These are phyloP conservation scores for Drosophila funebris DNA, from an alignment of 1,140 invertebrate species.

Conservation along the genomic window DNA sequence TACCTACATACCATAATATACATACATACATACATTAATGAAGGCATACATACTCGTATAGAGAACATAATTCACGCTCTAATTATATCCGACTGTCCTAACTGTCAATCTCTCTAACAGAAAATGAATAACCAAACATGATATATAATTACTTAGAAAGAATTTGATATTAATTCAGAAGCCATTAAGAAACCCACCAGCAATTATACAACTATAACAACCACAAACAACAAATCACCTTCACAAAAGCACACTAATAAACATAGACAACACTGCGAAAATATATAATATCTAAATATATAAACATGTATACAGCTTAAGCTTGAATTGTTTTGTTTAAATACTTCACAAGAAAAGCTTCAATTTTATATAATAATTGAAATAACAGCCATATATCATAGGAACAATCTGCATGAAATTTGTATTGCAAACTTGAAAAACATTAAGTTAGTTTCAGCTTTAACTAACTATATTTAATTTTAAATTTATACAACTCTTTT, in stretches of 20 bases:
- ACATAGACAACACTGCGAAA: not conserved
- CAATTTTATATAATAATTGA: too few relatives aligned
- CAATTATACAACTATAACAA: too few relatives aligned
- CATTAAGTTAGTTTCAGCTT: not conserved
- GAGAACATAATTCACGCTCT: slow-evolving; percentile 5
- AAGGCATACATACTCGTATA: slow-evolving; percentile 10
- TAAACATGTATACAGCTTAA: too few relatives aligned
- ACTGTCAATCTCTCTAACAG: slow-evolving; percentile 11
- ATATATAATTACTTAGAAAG: not conserved
- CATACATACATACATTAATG: slow-evolving; percentile 44
- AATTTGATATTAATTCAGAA: slow-evolving; percentile 26
- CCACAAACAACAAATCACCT: not conserved
- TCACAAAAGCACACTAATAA: slow-evolving; percentile 1
- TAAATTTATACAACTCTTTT: not conserved
- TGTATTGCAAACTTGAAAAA: too few relatives aligned
- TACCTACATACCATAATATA: slow-evolving; percentile 25
- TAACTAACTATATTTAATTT: not conserved
- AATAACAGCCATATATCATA: too few relatives aligned
- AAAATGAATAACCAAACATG: slow-evolving; percentile 13
- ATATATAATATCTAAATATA: too few relatives aligned
- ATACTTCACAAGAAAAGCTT: too few relatives aligned
- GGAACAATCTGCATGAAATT: too few relatives aligned
- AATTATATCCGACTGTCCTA: not conserved
- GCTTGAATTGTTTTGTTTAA: too few relatives aligned
- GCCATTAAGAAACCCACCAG: slow-evolving; percentile 42